These are phyloP conservation scores for Eupithecia insigniata DNA, from an alignment of 2,888 invertebrate genomes.

Conservation along the genomic window DNA sequence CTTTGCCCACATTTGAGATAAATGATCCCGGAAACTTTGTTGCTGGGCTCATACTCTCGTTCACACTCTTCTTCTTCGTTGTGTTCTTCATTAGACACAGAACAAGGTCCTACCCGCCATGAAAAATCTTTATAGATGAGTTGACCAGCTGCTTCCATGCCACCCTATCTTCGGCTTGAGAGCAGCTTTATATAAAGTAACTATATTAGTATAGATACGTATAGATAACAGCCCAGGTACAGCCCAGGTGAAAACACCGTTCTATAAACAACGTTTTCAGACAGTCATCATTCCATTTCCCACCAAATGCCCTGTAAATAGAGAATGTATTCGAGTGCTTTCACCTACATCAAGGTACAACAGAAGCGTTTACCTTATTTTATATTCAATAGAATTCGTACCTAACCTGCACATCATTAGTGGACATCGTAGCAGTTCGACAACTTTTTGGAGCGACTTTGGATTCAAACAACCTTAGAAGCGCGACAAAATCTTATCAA, in stretches of 20 bases:
- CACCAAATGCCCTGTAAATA: neutral
- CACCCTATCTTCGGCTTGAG: no score
- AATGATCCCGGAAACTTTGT: neutral
- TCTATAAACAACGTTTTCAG: neutral
- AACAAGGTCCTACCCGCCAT: no score
- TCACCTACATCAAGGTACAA: neutral
- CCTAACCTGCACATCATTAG: neutral
- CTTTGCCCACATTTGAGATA: no score
- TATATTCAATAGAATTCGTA: neutral
- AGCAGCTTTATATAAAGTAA: neutral
- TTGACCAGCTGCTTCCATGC: no score
- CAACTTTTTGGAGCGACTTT: neutral
- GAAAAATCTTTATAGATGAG: no score
- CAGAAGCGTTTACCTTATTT: constrained; percentile 8
- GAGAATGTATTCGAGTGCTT: constrained; percentile 2
- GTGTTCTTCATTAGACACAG: no score
- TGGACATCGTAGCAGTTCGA: neutral
- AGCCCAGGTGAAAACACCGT: neutral
- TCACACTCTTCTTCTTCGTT: no score
- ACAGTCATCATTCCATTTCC: neutral
- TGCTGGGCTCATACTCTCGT: neutral
- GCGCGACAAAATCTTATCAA: neutral
- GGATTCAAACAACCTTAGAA: neutral
- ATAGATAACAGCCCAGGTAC: no score
- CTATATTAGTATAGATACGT: no score